Base-by-base conservation (phyloP, 2,888 invertebrate genomes). In the Ypsolopha sequella region DNA sequence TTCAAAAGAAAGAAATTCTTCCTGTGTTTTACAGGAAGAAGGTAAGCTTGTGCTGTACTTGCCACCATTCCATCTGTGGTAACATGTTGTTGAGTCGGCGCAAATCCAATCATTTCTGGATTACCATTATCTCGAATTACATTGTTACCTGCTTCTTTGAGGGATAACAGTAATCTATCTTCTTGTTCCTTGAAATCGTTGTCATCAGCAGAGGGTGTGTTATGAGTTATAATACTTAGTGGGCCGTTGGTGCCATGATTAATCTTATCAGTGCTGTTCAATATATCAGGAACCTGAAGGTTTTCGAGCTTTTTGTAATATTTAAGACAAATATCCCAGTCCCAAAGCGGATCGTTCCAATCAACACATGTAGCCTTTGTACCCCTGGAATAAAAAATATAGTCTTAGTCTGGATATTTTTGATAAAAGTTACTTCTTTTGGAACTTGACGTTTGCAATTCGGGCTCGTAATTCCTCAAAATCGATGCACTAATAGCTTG, bases 1-100 rank as follows among this genome's bases (percentile, higher is more conserved):
- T 93, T 91, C 0, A 92, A 90, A 0, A 94, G 85, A 68, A 94
- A 92, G 0, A 95, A 78, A 66, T 94, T 94, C 36, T 89, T 86
- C 9, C 94, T 78, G 4, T 60, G 53, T 41, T 58, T 58, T 1
- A 57, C 56, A 0, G 67, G 63, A 1, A 58, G 51, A 14, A 70
- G 52, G 52, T 63, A 68, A 0, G 65, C 62, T 47, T 58, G 55
- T 7, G 70, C 65, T 10, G 60, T 55, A 52, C 63, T 65, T 7
- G 52, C 51, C 24, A 55, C 38, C 10, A 13, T 24, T 39, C 47
- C 47, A 11, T 6, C 10, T 13, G 13, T n/a, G 9, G 11, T 13
- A n/a, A 11, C 9, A 8, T n/a, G 7, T 6, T 14, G 36, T 13
- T 36, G 36, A 7, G 7, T 10, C 0, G 13, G 2, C 13, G 7